Conservation (phyloP, 2,888 invertebrate species). For the Brachyptera putata region DNA sequence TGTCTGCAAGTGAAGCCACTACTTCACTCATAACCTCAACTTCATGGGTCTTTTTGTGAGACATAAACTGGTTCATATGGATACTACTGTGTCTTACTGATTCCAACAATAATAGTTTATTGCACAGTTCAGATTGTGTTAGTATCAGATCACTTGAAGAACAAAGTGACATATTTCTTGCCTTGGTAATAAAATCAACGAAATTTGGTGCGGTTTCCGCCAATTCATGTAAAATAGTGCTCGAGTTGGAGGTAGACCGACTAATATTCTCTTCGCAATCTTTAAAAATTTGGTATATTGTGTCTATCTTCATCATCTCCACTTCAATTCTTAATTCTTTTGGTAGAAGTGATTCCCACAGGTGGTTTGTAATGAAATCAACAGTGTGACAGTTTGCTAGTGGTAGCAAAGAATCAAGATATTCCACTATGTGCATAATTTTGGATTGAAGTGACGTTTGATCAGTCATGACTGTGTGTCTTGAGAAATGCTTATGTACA, state of each 20-base stretch:
- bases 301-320: constrained; percentile 37
- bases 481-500: too few species aligned
- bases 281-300: constrained; percentile 5
- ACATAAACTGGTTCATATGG: constrained; percentile 53
- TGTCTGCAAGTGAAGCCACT: constrained; percentile 50
- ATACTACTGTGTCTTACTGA: not conserved
- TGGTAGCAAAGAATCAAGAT: constrained; percentile 55
- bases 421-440: constrained; percentile 37
- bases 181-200: not conserved
- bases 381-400: constrained; percentile 76
- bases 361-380: constrained; percentile 61
- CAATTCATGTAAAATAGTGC: not conserved
- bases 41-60: constrained; percentile 77
- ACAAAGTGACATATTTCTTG: not conserved
- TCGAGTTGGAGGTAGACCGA: too few species aligned
- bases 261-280: not conserved
- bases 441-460: not conserved
- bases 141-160: not conserved
- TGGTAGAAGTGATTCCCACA: constrained; percentile 61
- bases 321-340: constrained; percentile 51
- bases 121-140: too few species aligned
- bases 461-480: too few species aligned
- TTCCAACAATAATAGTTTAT: not conserved
- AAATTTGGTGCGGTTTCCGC: not conserved
- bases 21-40: constrained; percentile 61